Evolutionary conservation across 2,797 vertebrate genomes (phyloP).

Genomic region (Protonibea diacanthus): DNA sequence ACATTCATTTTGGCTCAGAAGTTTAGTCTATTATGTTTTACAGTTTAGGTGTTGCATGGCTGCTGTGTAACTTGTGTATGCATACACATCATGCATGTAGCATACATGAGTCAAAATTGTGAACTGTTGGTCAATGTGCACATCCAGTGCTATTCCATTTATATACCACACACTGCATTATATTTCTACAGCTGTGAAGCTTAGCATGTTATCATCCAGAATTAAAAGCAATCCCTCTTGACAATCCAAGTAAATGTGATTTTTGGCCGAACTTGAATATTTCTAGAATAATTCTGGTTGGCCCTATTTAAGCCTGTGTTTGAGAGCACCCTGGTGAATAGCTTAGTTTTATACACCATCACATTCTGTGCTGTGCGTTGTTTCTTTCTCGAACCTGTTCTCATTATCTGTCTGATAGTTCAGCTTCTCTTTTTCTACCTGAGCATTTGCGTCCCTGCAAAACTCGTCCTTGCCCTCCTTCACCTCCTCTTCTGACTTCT

Average conservation of each 20-base stretch:
- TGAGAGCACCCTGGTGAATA: background rate
- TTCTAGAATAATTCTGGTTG: background rate
- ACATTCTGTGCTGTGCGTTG: background rate
- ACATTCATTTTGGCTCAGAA: background rate
- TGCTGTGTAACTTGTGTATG: background rate
- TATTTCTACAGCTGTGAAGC: constrained; percentile 4
- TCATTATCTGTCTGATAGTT: constrained; percentile 10
- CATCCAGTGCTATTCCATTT: background rate
- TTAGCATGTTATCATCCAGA: background rate
- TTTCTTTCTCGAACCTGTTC: constrained; percentile 14
- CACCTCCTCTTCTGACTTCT: background rate
- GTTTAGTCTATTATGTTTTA: background rate
- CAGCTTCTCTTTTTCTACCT: constrained; percentile 9
- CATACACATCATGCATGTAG: too few relatives aligned
- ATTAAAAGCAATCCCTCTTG: background rate
- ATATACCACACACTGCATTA: background rate
- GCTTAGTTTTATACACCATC: background rate
- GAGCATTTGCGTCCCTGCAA: constrained; percentile 1
- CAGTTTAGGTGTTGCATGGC: fast-evolving
- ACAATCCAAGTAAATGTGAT: constrained; percentile 6
- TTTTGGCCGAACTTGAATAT: constrained; percentile 1
- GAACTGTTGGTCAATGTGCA: background rate
- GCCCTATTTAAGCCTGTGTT: background rate
- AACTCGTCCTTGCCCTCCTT: constrained; percentile 5
- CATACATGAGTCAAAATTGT: background rate